Conservation (phyloP, 2,113 vertebrate genomes). For the Oryzias woworae region DNA sequence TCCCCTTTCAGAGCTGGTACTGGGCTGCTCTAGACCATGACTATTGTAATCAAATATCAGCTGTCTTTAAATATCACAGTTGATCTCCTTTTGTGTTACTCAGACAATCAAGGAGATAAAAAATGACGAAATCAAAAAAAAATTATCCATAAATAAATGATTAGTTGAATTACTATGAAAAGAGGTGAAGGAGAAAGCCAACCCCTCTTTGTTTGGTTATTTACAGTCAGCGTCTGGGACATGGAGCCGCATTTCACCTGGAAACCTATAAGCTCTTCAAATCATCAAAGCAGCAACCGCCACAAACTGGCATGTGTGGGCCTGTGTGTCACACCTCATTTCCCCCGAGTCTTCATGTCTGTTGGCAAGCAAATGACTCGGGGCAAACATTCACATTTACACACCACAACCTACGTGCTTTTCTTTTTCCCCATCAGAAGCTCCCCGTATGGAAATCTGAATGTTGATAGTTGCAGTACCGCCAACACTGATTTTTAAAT, state of each 20-base stretch:
- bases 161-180: conserved; percentile 33
- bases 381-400: conserved; percentile 63
- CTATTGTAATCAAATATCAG: conserved; percentile 56
- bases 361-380: conserved; percentile 71
- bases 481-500: conserved; percentile 24
- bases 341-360: conserved; percentile 62
- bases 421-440: conserved; percentile 38
- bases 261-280: conserved; percentile 54
- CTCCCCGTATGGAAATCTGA: conserved; percentile 44
- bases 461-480: conserved; percentile 36
- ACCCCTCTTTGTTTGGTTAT: conserved; percentile 54
- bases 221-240: conserved; percentile 69
- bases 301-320: conserved; percentile 62
- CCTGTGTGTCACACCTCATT: conserved; percentile 70
- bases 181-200: conserved; percentile 43
- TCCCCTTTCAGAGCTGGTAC: conserved; percentile 30
- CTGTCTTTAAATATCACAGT: conserved; percentile 30
- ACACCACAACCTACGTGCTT: conserved; percentile 56
- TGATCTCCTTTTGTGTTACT: conserved; percentile 43
- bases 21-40: conserved; percentile 17
- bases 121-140: conserved; percentile 33
- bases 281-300: conserved; percentile 71
- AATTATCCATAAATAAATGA: conserved; percentile 22
- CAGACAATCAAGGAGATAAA: conserved; percentile 23
- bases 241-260: conserved; percentile 52